Evolutionary conservation across 2,113 vertebrate species (phyloP).

Genomic region (Trematocara variabile): DNA sequence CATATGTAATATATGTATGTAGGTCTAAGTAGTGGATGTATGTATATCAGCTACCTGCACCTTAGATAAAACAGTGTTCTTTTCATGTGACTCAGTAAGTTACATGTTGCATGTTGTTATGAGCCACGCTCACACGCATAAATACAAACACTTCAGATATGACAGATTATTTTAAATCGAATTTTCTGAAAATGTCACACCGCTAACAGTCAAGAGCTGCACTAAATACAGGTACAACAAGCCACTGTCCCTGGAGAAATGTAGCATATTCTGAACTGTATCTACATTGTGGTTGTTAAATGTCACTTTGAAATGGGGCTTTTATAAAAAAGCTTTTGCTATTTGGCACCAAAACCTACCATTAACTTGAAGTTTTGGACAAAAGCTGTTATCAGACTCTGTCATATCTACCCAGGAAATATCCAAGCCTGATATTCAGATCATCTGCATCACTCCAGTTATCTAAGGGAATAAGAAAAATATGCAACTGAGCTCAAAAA

Average conservation of each 20-base stretch:
- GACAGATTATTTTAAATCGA: neutral
- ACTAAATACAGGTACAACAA: neutral
- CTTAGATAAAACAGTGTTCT: neutral
- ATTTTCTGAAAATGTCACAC: neutral
- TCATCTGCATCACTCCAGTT: neutral
- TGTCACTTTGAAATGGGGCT: neutral
- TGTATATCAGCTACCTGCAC: neutral
- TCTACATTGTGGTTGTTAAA: neutral
- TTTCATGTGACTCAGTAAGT: neutral
- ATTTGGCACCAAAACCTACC: neutral
- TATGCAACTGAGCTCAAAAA: neutral
- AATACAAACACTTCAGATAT: neutral
- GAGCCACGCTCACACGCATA: fast-evolving
- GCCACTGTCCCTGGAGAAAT: neutral
- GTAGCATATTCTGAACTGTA: neutral
- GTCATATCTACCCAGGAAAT: neutral
- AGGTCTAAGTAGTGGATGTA: neutral
- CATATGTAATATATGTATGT: neutral
- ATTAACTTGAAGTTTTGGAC: neutral
- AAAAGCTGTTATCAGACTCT: neutral
- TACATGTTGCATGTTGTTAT: neutral
- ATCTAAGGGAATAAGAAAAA: neutral
- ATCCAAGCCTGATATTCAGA: neutral
- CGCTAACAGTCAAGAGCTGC: neutral
- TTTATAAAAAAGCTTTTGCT: neutral